Conservation (phyloP, 37 sponge, comb jelly and placozoan species). For the Spongia lamella region DNA sequence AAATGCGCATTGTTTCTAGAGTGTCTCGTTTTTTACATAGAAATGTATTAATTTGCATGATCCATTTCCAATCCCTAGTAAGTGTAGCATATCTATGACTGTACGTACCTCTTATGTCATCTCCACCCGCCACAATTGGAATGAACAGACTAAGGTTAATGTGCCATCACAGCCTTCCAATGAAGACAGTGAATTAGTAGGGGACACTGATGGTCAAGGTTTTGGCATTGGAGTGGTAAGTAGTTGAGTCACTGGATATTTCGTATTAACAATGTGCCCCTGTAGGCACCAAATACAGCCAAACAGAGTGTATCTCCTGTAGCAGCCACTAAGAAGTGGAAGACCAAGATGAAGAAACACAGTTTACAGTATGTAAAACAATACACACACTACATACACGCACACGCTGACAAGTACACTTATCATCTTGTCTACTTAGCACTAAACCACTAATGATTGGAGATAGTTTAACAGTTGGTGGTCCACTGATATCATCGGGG, state of each 20-base stretch:
- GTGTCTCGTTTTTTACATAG: too few relatives aligned
- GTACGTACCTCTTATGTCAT: too few relatives aligned
- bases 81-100: too few relatives aligned
- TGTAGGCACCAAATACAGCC: constrained; percentile 32
- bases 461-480: constrained; percentile 10
- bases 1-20: too few relatives aligned
- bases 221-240: constrained; percentile 79
- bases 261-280: too few relatives aligned
- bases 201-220: constrained; percentile 84
- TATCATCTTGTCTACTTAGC: not conserved
- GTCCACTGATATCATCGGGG: not conserved
- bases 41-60: too few relatives aligned
- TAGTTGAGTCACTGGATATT: not conserved
- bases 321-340: constrained; percentile 47
- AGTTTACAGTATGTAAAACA: too few relatives aligned
- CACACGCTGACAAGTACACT: not conserved
- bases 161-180: too few relatives aligned
- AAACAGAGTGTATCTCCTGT: constrained; percentile 48
- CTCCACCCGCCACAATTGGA: too few relatives aligned
- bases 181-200: constrained; percentile 35
- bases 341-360: not conserved
- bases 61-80: too few relatives aligned
- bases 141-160: too few relatives aligned
- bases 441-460: too few relatives aligned
- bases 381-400: not conserved